Evolutionary conservation across 1,140 invertebrate species (phyloP), one percentile per base, ranked within the genome.

Genomic region (Ips typographus): DNA sequence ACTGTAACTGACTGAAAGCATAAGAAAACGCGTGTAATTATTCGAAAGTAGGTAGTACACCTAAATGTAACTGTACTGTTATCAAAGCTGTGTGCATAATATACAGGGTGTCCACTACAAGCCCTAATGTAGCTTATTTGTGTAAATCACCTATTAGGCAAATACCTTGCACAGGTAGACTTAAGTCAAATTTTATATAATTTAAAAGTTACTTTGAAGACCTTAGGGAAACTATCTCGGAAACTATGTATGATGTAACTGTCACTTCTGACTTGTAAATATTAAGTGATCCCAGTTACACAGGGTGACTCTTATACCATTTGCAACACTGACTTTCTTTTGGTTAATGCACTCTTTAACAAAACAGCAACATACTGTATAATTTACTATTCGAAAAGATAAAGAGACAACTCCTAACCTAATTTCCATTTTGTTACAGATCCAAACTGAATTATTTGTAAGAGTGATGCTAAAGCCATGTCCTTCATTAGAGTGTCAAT

Each of bases 401-500:
- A n/a, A n/a, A n/a, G n/a, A n/a, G 1, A 8, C 3, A 49, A 2
- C 22, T 49, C 22, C 1, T 5, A 2, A 6, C 55, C 7, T 57
- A 38, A 38, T 57, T 60, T 60, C 38, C n/a, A 40, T 40, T 60
- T 60, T 60, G 58, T 60, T 55, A 2, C 52, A 55, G 52, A 22
- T 55, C 37, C 52, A 55, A 2, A 4, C 52, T 55, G 52, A 36
- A 55, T 4, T 22, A 22, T 22, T 22, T 22, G 22, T 22, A 22
- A 22, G 22, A 22, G 22, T 22, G 22, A 22, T 22, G 22, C 0
- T 22, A 22, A 22, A 22, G 22, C 22, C 22, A 22, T 22, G 22
- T 22, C 22, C 0, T 22, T 22, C 22, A 22, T 22, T 22, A 22
- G 22, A 22, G 22, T 22, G 22, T 22, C 22, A 22, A 22, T 22